These are phyloP conservation scores for Halcyon senegalensis DNA, from an alignment of 2,113 vertebrate species.

Conservation along the genomic window DNA sequence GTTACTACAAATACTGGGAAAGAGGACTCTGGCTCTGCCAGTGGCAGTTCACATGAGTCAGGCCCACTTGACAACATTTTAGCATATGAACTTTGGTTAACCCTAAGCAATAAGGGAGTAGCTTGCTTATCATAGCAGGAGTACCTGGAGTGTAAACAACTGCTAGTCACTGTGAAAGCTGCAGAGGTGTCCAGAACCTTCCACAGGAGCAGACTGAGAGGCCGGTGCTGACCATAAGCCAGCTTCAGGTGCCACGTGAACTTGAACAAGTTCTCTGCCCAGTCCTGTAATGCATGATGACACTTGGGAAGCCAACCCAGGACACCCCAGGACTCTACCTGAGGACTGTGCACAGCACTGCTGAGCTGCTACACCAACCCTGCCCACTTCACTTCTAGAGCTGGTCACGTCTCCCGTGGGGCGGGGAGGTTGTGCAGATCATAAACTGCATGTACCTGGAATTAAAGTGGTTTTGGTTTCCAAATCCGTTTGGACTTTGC, in stretches of 20 bases:
- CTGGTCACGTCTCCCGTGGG: accelerated
- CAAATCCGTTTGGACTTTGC: neutral
- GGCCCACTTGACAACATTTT: neutral
- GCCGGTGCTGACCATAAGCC: neutral
- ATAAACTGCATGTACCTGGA: neutral
- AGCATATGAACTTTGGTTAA: neutral
- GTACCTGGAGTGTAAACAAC: neutral
- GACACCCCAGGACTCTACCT: accelerated
- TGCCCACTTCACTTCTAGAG: neutral
- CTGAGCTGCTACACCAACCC: neutral
- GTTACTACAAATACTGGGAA: neutral
- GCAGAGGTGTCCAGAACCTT: neutral
- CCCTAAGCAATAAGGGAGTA: neutral
- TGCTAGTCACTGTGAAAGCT: neutral
- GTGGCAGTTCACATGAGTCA: neutral
- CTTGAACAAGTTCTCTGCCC: neutral
- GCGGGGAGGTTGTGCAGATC: neutral
- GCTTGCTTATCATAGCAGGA: neutral
- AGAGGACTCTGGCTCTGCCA: neutral
- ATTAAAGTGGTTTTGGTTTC: neutral
- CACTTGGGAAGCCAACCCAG: neutral
- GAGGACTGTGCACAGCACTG: accelerated
- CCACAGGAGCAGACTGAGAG: neutral
- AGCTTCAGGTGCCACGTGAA: neutral
- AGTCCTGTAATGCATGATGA: neutral